phyloP scores from a whole-genome alignment of 2,797 vertebrate genomes.

The Galagoides demidoff region DNA sequence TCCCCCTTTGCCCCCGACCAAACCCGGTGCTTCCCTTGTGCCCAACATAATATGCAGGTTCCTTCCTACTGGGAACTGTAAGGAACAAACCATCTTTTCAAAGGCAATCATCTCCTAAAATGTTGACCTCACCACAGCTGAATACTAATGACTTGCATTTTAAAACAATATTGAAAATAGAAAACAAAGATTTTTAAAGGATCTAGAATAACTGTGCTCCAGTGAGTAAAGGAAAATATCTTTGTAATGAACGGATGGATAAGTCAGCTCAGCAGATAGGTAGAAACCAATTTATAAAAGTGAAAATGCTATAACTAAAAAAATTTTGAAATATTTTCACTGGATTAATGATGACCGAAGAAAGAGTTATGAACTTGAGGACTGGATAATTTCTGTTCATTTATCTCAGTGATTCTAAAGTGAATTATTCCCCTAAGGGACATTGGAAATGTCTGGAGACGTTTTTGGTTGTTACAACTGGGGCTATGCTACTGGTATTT shows the following conservation, averaged over 20 bases:
- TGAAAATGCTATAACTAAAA: background rate
- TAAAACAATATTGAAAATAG: conserved; percentile 5
- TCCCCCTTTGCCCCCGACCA: background rate
- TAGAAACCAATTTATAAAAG: background rate
- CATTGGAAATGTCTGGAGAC: background rate
- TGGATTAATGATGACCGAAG: background rate
- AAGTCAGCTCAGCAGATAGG: background rate
- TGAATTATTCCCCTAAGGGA: background rate
- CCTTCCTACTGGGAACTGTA: background rate
- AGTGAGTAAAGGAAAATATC: background rate
- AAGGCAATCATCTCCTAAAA: background rate
- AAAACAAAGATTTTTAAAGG: conserved; percentile 32
- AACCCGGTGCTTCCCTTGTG: background rate
- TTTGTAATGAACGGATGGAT: background rate
- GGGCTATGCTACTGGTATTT: background rate
- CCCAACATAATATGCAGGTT: background rate
- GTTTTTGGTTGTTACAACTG: background rate
- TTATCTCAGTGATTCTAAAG: background rate
- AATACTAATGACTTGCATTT: background rate
- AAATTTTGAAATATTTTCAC: background rate
- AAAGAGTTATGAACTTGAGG: background rate
- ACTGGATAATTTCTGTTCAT: background rate
- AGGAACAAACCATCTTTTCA: background rate
- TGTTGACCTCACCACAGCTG: background rate
- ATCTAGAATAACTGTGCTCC: background rate